These are phyloP conservation scores for Ormyrus pomaceus DNA, from an alignment of 2,888 invertebrate species.

Conservation along the genomic window DNA sequence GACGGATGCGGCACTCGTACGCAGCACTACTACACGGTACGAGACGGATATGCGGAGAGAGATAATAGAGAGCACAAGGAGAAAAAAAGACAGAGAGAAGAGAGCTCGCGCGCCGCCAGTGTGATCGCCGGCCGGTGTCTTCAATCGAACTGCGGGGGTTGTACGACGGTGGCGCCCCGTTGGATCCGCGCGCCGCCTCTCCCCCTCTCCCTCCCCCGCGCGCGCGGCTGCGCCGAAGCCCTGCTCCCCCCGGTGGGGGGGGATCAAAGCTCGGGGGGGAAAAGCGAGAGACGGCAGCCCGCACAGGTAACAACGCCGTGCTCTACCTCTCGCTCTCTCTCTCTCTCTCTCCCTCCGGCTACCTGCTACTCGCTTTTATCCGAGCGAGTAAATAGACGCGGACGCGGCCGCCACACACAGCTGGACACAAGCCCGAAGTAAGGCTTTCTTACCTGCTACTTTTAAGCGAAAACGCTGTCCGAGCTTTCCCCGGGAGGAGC, in stretches of 20 bases:
- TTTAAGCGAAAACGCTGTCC: too few species aligned
- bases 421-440: too few species aligned
- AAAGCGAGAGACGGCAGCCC: not conserved
- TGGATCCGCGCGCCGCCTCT: conserved; percentile 53
- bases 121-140: conserved; percentile 74
- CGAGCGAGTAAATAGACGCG: too few species aligned
- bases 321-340: not conserved
- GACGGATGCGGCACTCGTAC: too few species aligned
- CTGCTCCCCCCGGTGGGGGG: not conserved
- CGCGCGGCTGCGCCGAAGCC: conserved; percentile 1
- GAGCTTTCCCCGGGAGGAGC: too few species aligned
- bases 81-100: too few species aligned
- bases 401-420: too few species aligned
- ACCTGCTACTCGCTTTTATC: too few species aligned
- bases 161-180: conserved; percentile 73
- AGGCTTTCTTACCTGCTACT: too few species aligned
- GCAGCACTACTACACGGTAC: too few species aligned
- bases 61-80: too few species aligned
- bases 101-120: conserved; percentile 12
- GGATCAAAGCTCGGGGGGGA: not conserved
- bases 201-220: conserved; percentile 20
- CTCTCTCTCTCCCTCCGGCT: not conserved
- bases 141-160: conserved; percentile 73
- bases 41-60: too few species aligned
- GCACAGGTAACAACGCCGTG: not conserved